Conservation (phyloP, 2,797 vertebrate species). For the Monodelphis domestica region DNA sequence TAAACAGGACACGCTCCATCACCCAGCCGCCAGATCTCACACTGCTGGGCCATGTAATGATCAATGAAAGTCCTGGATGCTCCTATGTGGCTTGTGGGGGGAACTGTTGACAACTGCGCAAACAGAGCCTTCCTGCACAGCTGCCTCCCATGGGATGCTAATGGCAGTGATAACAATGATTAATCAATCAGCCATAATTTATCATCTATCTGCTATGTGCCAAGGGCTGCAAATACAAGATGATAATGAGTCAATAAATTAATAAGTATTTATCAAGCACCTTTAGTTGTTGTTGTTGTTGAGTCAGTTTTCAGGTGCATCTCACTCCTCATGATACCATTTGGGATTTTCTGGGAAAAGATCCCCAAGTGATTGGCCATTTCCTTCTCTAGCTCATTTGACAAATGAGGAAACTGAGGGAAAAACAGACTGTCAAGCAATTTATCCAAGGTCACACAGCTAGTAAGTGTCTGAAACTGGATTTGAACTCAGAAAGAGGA, state of each 20-base stretch:
- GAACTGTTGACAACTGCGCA: not conserved
- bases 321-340: too few relatives aligned
- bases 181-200: not conserved
- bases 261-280: not conserved
- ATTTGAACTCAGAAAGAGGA: too few relatives aligned
- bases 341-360: too few relatives aligned
- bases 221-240: not conserved
- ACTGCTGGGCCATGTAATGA: not conserved
- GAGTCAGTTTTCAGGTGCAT: too few relatives aligned
- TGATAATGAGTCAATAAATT: not conserved
- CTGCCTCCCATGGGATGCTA: not conserved
- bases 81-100: not conserved
- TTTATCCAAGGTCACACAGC: too few relatives aligned
- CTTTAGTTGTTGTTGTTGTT: too few relatives aligned
- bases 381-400: too few relatives aligned
- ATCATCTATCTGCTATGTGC: not conserved
- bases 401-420: too few relatives aligned
- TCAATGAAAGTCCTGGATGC: not conserved
- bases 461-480: too few relatives aligned
- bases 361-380: too few relatives aligned
- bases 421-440: too few relatives aligned
- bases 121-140: not conserved
- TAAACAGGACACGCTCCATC: not conserved
- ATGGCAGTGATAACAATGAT: not conserved
- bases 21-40: not conserved